Evolutionary conservation across 2,113 vertebrate genomes (phyloP), one percentile per base, ranked within the genome.

Genomic region (Dipodomys ordii): DNA sequence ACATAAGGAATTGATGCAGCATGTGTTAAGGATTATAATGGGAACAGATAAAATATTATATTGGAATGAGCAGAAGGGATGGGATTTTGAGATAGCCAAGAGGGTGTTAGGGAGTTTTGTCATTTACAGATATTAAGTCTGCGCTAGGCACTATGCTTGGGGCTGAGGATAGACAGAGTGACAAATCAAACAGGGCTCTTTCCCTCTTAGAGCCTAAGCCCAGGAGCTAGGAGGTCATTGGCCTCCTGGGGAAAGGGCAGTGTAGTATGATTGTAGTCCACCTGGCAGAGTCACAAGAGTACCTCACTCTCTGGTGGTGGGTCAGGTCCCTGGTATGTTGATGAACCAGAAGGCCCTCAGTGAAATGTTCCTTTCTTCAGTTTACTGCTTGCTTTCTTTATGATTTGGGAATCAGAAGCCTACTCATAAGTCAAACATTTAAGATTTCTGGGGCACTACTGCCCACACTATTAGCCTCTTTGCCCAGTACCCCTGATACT

Each of bases 271-370:
- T 1, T 13, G 23, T 4, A 67, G 20, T 28, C 44, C 23, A 7
- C 20, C 27, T 27, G 57, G 1, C 30, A 4, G 15, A 9, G 16
- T 49, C 1, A 7, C 10, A 25, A 30, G 39, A 57, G 19, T n/a
- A 32, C 4, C 35, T 65, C 8, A 0, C n/a, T 6, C 19, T 23
- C 16, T 5, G 11, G 11, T 4, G 23, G 0, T 19, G 0, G 32
- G 3, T 3, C 12, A 19, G 15, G 23, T 28, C 0, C 19, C 27
- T 23, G 0, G 9, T 2, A 1, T 0, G 7, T 1, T 10, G 2
- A 15, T 27, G 80, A 44, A 3, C 30, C 27, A 46, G 46, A 32
- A 32, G 72, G 2, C 15, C 27, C 18, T 22, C 1, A 4, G 69
- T 30, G 39, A 90, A n/a, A 32, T 9, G 0, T 1, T 46, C 8